A percentile compares a stretch with the other conserved stretches of the same genome.
Evolutionary conservation across 1,140 invertebrate species (phyloP).

Genomic region (Palaemon carinicauda): DNA sequence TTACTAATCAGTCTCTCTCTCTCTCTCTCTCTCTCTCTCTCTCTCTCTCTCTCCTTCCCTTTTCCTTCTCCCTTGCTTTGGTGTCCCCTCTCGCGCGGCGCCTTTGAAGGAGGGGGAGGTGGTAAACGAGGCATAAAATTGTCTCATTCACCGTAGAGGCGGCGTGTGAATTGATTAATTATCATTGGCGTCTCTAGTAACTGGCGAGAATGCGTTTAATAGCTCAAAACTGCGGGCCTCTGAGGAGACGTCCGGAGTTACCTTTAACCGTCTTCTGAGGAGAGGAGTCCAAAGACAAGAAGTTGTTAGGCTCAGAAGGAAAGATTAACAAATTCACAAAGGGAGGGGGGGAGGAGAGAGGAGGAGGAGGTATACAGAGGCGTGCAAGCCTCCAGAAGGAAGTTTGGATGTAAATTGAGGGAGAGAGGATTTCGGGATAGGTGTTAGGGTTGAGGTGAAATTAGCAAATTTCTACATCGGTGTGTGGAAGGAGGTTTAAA

Average conservation of each 20-base stretch:
- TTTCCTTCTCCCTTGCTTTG: too few relatives aligned
- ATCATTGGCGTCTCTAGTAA: not conserved
- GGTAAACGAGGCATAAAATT: not conserved
- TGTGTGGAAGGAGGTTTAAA: not conserved
- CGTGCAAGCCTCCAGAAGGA: too few relatives aligned
- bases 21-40: constrained; percentile 3
- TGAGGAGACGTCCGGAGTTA: too few relatives aligned
- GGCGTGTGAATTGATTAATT: not conserved
- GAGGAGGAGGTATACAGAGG: too few relatives aligned
- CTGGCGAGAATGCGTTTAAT: too few relatives aligned
- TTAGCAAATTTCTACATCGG: too few relatives aligned
- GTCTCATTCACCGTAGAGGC: not conserved
- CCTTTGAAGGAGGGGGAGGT: not conserved
- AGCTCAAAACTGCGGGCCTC: too few relatives aligned
- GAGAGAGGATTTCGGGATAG: too few relatives aligned
- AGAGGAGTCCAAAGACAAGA: not conserved
- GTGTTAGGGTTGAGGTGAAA: too few relatives aligned
- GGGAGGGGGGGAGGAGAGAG: not conserved
- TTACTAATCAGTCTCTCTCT: not conserved
- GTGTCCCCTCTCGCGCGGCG: not conserved
- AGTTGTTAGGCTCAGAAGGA: not conserved
- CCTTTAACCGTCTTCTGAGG: too few relatives aligned
- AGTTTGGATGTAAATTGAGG: not conserved
- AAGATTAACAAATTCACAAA: not conserved
- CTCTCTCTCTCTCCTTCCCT: not conserved